Evolutionary conservation across 2,113 vertebrate species (phyloP).

Genomic region (Isurus oxyrinchus): DNA sequence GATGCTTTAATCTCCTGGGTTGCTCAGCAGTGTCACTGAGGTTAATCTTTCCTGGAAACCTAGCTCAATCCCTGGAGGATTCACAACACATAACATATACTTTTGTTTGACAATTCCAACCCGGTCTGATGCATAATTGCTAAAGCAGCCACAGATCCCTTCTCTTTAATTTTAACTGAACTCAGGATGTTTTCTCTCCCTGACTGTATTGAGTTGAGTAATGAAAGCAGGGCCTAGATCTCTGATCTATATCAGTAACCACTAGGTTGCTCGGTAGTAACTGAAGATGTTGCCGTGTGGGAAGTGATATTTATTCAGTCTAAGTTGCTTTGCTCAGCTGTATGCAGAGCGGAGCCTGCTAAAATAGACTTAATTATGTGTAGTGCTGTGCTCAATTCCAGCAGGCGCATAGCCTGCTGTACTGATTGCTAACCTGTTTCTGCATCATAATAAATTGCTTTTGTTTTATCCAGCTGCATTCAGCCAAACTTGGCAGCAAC

Average conservation of each 20-base stretch:
- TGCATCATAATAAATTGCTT: conserved; percentile 12
- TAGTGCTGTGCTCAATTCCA: not conserved
- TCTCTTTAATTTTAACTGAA: not conserved
- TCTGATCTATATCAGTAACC: not conserved
- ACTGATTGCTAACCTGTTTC: not conserved
- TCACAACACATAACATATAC: not conserved
- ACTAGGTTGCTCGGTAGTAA: not conserved
- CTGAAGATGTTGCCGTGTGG: not conserved
- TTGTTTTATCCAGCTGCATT: conserved; percentile 24
- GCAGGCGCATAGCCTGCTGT: not conserved
- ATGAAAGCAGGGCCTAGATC: not conserved
- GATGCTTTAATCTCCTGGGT: not conserved
- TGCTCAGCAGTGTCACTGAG: not conserved
- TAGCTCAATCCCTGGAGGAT: not conserved
- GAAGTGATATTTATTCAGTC: not conserved
- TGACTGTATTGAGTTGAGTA: not conserved
- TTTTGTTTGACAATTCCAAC: not conserved
- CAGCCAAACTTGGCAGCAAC: not conserved
- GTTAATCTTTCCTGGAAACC: not conserved
- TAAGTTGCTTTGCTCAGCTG: not conserved
- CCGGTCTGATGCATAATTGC: not conserved
- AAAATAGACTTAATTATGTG: conserved; percentile 23
- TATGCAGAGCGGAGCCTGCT: not conserved
- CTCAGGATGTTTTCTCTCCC: not conserved
- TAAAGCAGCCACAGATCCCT: not conserved